phyloP scores from a whole-genome alignment of 1,140 invertebrate genomes.

The Bilobella aurantiaca region DNA sequence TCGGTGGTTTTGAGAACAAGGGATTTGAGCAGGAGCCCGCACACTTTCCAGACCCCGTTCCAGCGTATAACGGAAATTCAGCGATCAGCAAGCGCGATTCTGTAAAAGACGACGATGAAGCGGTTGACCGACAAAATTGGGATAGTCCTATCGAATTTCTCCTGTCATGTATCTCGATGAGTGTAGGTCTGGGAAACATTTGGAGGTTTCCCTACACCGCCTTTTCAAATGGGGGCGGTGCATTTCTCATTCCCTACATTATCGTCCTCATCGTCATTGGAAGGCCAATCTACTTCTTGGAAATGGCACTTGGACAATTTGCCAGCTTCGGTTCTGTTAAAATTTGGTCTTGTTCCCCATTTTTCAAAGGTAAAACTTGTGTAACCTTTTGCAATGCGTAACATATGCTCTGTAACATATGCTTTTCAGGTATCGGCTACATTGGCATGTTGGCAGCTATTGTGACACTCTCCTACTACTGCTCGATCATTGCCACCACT shows the following conservation, averaged over 20 bases:
- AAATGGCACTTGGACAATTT: constrained; percentile 47
- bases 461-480: background rate
- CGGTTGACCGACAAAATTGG: background rate
- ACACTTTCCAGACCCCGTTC: background rate
- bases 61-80: background rate
- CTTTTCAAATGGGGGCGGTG: constrained; percentile 43
- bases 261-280: constrained; percentile 49
- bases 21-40: background rate
- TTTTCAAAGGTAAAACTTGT: constrained; percentile 23
- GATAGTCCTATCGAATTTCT: background rate
- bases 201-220: constrained; percentile 46
- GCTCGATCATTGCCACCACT: constrained; percentile 33
- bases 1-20: background rate
- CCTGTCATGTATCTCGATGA: constrained; percentile 42
- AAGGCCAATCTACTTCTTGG: constrained; percentile 45
- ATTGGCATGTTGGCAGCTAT: background rate
- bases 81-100: background rate
- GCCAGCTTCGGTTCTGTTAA: constrained; percentile 16
- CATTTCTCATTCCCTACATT: constrained; percentile 49
- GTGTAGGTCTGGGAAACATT: constrained; percentile 46
- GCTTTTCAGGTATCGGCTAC: background rate
- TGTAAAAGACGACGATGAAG: background rate
- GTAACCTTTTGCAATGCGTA: constrained; percentile 30
- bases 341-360: constrained; percentile 8
- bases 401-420: background rate